A percentile compares a stretch with the other conserved stretches of the same genome.
Conservation (phyloP, 53 echinoderm and acorn worm species). For the Actinopyga echinites region DNA sequence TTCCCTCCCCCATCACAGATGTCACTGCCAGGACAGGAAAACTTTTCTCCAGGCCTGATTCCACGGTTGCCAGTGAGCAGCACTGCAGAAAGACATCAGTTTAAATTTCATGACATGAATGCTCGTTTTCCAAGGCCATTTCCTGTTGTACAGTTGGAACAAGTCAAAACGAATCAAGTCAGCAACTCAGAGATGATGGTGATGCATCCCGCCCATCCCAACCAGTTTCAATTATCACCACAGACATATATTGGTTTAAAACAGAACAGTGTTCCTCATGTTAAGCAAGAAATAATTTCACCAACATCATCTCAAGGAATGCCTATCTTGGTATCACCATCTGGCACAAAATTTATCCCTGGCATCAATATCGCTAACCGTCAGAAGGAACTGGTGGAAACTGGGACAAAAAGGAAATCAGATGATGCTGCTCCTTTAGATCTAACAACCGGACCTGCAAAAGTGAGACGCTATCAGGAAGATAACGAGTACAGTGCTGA, state of each 20-base stretch:
- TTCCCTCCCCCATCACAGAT: background rate
- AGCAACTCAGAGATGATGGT: background rate
- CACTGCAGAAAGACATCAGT: background rate
- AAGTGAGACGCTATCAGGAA: background rate
- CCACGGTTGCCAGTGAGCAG: background rate
- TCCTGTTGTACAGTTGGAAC: background rate
- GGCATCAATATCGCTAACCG: background rate
- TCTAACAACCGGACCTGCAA: background rate
- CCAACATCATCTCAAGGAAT: background rate
- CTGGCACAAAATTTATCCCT: background rate
- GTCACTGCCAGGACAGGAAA: background rate
- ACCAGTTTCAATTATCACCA: conserved; percentile 12
- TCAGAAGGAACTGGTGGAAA: background rate
- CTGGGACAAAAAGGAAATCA: background rate
- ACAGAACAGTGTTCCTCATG: background rate
- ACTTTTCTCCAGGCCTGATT: background rate
- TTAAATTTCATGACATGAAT: background rate
- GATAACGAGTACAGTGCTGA: background rate
- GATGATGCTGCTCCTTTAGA: conserved; percentile 34
- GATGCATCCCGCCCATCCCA: conserved; percentile 2
- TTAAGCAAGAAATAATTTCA: background rate
- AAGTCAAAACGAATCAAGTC: background rate
- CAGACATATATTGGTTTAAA: background rate
- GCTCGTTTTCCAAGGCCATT: conserved; percentile 5
- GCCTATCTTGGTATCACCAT: conserved; percentile 1